phyloP scores from a whole-genome alignment of 1,140 invertebrate genomes.

The Parapsyche elsis region DNA sequence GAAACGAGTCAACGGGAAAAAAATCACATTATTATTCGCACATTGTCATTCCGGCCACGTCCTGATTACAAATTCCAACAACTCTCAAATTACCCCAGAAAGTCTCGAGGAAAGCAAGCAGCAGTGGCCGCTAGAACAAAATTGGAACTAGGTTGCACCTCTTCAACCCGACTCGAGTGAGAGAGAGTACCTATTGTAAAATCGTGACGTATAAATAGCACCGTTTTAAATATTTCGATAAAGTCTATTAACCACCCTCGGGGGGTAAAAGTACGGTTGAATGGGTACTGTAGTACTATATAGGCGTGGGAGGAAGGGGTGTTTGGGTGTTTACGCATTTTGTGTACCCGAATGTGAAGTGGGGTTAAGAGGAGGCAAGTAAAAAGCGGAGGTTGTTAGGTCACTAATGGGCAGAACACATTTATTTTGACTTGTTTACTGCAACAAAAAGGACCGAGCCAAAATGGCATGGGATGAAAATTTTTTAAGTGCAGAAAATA shows the following conservation, averaged over 20 bases:
- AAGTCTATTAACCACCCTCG: not conserved
- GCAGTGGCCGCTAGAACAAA: not conserved
- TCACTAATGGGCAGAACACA: slow-evolving; percentile 32
- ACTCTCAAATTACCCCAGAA: slow-evolving; percentile 35
- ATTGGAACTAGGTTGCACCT: slow-evolving; percentile 19
- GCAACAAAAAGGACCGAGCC: slow-evolving; percentile 22
- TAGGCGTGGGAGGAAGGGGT: not conserved
- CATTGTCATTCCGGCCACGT: slow-evolving; percentile 38
- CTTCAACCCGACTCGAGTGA: not conserved
- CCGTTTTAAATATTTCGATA: not conserved
- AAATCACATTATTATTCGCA: slow-evolving; percentile 33
- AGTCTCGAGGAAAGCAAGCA: not conserved
- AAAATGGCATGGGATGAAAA: slow-evolving; percentile 2
- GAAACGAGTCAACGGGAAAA: not conserved
- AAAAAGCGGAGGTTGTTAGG: slow-evolving; percentile 29
- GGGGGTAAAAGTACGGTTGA: not conserved
- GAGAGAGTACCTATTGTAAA: not conserved
- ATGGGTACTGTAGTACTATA: not conserved
- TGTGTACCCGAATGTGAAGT: slow-evolving; percentile 14
- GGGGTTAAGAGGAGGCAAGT: slow-evolving; percentile 19
- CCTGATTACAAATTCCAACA: slow-evolving; percentile 42
- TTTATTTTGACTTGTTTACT: slow-evolving; percentile 33
- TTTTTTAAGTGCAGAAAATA: not conserved
- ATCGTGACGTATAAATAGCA: not conserved
- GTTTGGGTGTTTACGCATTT: slow-evolving; percentile 17